Percentiles rank a stretch among this genome's conserved stretches.
Conservation (phyloP, 2,113 vertebrate species). For the Theristicus caerulescens region DNA sequence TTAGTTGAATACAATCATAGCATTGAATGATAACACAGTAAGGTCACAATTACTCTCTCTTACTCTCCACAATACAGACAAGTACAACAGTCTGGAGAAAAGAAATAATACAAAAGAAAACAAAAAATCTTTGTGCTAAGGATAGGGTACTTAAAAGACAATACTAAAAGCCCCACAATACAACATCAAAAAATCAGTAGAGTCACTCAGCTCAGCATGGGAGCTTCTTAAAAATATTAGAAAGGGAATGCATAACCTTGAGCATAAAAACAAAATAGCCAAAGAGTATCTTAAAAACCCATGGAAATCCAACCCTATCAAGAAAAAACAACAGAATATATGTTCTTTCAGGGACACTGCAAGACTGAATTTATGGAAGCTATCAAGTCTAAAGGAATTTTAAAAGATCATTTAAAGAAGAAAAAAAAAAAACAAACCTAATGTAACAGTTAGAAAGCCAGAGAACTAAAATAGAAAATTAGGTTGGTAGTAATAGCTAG, state of each 20-base stretch:
- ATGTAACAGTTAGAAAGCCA: neutral
- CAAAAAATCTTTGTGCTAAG: neutral
- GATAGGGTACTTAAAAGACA: neutral
- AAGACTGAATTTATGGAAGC: neutral
- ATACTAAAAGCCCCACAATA: neutral
- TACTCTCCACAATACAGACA: neutral
- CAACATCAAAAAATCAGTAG: neutral
- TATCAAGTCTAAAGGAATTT: neutral
- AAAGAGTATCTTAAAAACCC: neutral
- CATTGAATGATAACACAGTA: neutral
- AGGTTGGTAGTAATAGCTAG: neutral
- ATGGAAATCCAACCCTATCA: neutral
- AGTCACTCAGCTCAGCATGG: neutral
- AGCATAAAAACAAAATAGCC: neutral
- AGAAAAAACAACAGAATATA: neutral
- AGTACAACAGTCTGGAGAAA: neutral
- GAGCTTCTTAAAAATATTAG: neutral
- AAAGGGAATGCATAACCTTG: neutral
- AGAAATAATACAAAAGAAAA: neutral
- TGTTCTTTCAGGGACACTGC: neutral
- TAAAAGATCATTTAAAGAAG: neutral
- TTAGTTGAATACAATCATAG: neutral
- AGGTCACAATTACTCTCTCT: neutral
- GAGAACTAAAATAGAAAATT: neutral
- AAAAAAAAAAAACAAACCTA: neutral